Evolutionary conservation across 2,113 vertebrate genomes (phyloP).

Genomic region (Microcebus jonahi): DNA sequence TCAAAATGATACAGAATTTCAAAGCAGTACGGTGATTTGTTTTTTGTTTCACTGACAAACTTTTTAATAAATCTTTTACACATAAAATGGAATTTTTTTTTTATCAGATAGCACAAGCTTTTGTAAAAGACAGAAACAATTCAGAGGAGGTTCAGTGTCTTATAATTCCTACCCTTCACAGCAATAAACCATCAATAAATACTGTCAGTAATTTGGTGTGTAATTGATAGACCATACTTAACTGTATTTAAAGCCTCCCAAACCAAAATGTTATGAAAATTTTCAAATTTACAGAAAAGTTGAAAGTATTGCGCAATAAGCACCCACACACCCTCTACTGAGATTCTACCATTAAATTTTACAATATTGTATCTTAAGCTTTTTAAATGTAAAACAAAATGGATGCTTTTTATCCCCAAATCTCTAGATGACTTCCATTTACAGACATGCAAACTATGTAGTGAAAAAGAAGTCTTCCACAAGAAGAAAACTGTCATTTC

Average conservation of each 20-base stretch:
- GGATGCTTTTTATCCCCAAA: not conserved
- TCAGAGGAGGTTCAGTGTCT: not conserved
- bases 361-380: not conserved
- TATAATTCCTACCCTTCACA: not conserved
- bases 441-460: not conserved
- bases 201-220: not conserved
- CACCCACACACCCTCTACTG: not conserved
- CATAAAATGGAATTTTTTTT: not conserved
- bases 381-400: not conserved
- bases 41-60: not conserved
- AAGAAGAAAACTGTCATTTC: not conserved
- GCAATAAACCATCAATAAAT: not conserved
- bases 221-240: not conserved
- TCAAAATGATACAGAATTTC: not conserved
- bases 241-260: not conserved
- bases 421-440: slow-evolving; percentile 24
- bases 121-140: not conserved
- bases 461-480: not conserved
- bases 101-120: not conserved
- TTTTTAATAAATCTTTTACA: not conserved
- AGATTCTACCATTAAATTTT: not conserved
- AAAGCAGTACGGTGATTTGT: not conserved
- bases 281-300: not conserved
- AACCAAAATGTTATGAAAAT: not conserved
- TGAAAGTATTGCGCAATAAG: not conserved